Evolutionary conservation across 1,140 invertebrate genomes (phyloP).

Genomic region (Trinorchestia longiramus): DNA sequence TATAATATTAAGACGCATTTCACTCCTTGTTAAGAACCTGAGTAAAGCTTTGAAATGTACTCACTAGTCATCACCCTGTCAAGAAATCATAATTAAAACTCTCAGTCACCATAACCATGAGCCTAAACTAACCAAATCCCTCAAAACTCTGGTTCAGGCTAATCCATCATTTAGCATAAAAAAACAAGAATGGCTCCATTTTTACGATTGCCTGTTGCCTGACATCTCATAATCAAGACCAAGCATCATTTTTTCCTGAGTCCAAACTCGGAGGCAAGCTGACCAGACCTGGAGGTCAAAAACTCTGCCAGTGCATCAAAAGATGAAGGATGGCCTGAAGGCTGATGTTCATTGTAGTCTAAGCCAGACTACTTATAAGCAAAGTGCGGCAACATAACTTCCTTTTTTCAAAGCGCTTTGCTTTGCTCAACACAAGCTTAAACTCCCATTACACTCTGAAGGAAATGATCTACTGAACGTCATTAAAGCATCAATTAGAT

Average conservation of each 20-base stretch:
- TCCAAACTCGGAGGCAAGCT: background rate
- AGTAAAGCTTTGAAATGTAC: no score
- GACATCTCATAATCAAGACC: background rate
- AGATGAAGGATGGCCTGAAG: background rate
- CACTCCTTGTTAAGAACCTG: no score
- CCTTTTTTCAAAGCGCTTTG: no score
- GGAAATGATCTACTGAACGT: no score
- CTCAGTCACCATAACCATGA: no score
- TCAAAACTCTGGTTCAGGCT: background rate
- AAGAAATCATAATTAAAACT: no score
- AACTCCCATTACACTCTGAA: no score
- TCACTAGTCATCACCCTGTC: no score
- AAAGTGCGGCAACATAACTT: no score
- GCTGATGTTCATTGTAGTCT: background rate
- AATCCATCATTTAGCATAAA: background rate
- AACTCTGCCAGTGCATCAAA: background rate
- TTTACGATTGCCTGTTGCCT: background rate
- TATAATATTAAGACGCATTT: no score
- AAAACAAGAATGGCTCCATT: background rate
- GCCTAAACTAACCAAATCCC: background rate
- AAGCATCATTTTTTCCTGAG: background rate
- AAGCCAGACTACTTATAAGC: background rate
- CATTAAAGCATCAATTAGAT: no score
- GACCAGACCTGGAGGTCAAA: background rate
- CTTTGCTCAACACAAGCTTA: no score